Evolutionary conservation across 2,888 invertebrate genomes (phyloP).

Genomic region (Agriopis marginaria): DNA sequence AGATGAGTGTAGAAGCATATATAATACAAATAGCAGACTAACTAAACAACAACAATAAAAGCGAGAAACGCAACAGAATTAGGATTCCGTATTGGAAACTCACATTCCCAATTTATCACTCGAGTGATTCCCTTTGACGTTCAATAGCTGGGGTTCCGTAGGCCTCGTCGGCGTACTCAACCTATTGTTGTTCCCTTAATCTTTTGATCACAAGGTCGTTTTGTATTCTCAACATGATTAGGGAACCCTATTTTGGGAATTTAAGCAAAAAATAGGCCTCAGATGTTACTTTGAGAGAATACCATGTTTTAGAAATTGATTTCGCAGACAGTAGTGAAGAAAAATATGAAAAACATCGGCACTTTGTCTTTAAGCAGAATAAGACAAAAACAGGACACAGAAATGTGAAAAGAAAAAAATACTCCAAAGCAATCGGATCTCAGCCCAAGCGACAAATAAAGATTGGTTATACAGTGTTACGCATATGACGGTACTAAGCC

Average conservation of each 20-base stretch:
- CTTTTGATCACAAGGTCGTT: slow-evolving; percentile 33
- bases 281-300: background rate
- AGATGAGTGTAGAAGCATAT: too few species aligned
- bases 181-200: slow-evolving; percentile 25
- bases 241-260: slow-evolving; percentile 10
- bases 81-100: slow-evolving; percentile 24
- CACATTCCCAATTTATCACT: slow-evolving; percentile 23
- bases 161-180: slow-evolving; percentile 15
- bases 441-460: background rate
- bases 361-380: too few species aligned
- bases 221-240: slow-evolving; percentile 37
- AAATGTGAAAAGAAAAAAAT: too few species aligned
- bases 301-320: background rate
- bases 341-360: too few species aligned
- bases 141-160: slow-evolving; percentile 16
- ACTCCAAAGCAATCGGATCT: background rate
- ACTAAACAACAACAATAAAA: slow-evolving; percentile 8
- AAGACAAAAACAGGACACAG: too few species aligned
- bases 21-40: background rate
- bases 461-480: background rate
- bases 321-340: too few species aligned
- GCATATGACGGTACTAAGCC: too few species aligned
- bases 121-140: slow-evolving; percentile 23
- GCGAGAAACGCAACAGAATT: slow-evolving; percentile 11
- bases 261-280: background rate